These are phyloP conservation scores for Antrozous pallidus DNA, from an alignment of 2,797 vertebrate species.

Conservation along the genomic window DNA sequence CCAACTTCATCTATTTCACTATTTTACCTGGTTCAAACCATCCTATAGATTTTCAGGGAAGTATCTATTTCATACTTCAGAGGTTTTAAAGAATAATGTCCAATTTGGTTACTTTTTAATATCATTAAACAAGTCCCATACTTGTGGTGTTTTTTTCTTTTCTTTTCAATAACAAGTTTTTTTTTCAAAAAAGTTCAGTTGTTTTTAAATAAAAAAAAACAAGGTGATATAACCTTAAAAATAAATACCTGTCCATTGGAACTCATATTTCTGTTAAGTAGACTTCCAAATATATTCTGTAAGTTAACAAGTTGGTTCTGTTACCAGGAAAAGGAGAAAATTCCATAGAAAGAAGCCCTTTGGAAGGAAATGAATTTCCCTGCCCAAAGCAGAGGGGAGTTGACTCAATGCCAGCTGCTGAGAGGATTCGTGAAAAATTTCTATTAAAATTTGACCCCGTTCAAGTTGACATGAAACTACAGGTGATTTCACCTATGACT, in stretches of 20 bases:
- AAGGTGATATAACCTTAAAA: not conserved
- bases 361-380: not conserved
- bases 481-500: not conserved
- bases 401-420: not conserved
- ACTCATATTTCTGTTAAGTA: not conserved
- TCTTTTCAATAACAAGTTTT: not conserved
- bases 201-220: not conserved
- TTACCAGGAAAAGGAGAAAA: not conserved
- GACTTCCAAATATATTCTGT: not conserved
- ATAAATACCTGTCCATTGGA: not conserved
- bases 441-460: not conserved
- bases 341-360: not conserved
- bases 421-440: not conserved
- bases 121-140: not conserved
- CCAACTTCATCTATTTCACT: not conserved
- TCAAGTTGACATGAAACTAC: slow-evolving; percentile 42
- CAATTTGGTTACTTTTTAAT: not conserved
- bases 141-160: not conserved
- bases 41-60: not conserved
- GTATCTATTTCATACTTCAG: not conserved
- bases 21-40: not conserved
- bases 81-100: not conserved
- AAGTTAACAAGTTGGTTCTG: not conserved
- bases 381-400: not conserved
- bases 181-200: not conserved